Base-by-base conservation (phyloP, 2,888 invertebrate species). In the Nebria brevicollis region DNA sequence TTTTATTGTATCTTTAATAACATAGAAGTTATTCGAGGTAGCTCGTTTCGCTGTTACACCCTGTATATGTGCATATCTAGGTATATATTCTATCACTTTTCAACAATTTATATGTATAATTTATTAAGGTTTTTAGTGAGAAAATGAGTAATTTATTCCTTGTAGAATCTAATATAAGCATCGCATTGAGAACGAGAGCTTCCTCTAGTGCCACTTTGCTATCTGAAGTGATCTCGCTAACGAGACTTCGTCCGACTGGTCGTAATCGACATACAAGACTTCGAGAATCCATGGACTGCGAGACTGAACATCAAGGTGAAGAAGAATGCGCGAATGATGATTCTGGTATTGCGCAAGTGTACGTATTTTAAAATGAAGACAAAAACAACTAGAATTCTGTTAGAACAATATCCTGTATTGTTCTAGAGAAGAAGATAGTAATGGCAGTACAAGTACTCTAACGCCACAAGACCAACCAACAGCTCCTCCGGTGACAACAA, bases 201-300 rank as follows among this genome's bases (percentile, higher is more conserved):
- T 92, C 94, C 1, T 96, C 96, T 1, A 94, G 94, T 25, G 93
- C 95, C 70, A 96, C 96, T 0, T 89, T 96, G 10, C 90, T 96
- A 11, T 95, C 95, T 0, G 96, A 96, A 87, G 95, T 96, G 26
- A 94, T 95, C 70, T 95, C 95, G 20, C 87, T 94, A 83, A 92
- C 92, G 11, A 91, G 92, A 86, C 89, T 93, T 85, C 89, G 91
- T 43, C 91, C 90, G 26, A 87, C 89, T 83, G 89, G 91, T 66
- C 88, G 88, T 81, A 86, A 89, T 83, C 90, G 91, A 41, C 92
- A 92, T 84, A 90, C 89, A 0, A 90, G 94, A n/a, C 87, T 94
- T 1, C 89, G 93, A 15, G 94, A 94, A 84, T 92, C 93, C 82
- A 87, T 91, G 75, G 91, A 91, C 84, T 90, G 89, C 34, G 85